Base-by-base conservation (phyloP, 2,888 invertebrate genomes). In the Acleris cristana region DNA sequence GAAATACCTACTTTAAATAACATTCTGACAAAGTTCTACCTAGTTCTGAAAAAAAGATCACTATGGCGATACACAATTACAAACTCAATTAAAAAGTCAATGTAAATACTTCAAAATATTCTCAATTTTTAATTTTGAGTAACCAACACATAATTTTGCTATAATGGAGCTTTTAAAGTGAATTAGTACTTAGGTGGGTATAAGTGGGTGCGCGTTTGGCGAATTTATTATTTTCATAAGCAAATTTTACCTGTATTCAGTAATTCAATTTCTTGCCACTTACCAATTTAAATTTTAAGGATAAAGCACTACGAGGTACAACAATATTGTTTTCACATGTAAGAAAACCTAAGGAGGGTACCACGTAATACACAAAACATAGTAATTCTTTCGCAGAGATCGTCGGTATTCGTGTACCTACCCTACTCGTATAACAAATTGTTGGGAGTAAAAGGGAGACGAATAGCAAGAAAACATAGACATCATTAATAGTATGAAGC, bases 231-330 rank as follows among this genome's bases (percentile, higher is more conserved):
- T 59, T 59, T 54, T 48, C 48, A 48, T 59, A 53, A 52, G 53
- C 49, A 65, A 53, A 59, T 59, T 65, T 58, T 21, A 64, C 63
- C 63, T 56, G 63, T 34, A 63, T 63, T 49, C 40, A 57, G 57
- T 40, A 45, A 55, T 63, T 55, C 48, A 63, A 63, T 52, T 57
- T 57, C 30, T 23, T 52, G 45, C 34, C 49, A 51, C 18, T 48
- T 48, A 53, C 53, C 21, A 58, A 53, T 54, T 59, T 48, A n/a
- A 53, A 59, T 54, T 65, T 23, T 18, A 16, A 40, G 19, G n/a
- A 26, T 2, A 49, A 44, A 54, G 49, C 8, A 23, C 48, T 10
- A n/a, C 6, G 21, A 56, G n/a, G 10, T 53, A 53, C 52, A 19
- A 34, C 45, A 58, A 63, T 21, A 12, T 21, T 49, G n/a, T 40